phyloP scores from a whole-genome alignment of 2,113 vertebrate species.

The Cebidichthys violaceus region DNA sequence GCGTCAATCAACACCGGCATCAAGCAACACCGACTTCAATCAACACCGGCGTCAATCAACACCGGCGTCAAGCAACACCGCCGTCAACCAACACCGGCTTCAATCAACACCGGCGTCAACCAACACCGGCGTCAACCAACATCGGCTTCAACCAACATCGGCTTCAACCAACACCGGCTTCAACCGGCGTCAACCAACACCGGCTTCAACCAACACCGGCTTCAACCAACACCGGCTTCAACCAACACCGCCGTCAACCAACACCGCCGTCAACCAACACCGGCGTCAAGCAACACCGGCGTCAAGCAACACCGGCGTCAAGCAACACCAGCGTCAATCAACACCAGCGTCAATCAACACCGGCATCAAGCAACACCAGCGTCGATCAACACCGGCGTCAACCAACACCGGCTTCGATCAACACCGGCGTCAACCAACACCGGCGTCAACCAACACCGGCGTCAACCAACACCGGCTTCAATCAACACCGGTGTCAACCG shows the following conservation, averaged over 20 bases:
- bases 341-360: slow-evolving; percentile 40
- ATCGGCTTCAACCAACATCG: slow-evolving; percentile 37
- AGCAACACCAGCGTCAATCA: too few species aligned
- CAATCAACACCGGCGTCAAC: slow-evolving; percentile 38
- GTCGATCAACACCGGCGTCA: slow-evolving; percentile 37
- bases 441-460: slow-evolving; percentile 29
- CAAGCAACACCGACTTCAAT: too few species aligned
- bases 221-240: slow-evolving; percentile 36
- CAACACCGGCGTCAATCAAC: slow-evolving; percentile 38
- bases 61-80: too few species aligned
- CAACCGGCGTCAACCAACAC: slow-evolving; percentile 45
- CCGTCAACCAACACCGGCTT: slow-evolving; percentile 36
- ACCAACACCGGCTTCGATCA: slow-evolving; percentile 38
- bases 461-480: slow-evolving; percentile 36
- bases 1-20: slow-evolving; percentile 35
- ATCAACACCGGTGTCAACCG: slow-evolving; percentile 36
- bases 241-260: too few species aligned
- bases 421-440: slow-evolving; percentile 39
- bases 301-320: slow-evolving; percentile 36
- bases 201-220: slow-evolving; percentile 29
- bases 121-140: slow-evolving; percentile 32
- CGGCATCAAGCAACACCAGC: too few species aligned
- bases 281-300: slow-evolving; percentile 29
- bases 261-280: slow-evolving; percentile 39
- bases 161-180: slow-evolving; percentile 34